These are phyloP conservation scores for Tribolium freemani DNA, from an alignment of 2,888 invertebrate genomes.

Conservation along the genomic window DNA sequence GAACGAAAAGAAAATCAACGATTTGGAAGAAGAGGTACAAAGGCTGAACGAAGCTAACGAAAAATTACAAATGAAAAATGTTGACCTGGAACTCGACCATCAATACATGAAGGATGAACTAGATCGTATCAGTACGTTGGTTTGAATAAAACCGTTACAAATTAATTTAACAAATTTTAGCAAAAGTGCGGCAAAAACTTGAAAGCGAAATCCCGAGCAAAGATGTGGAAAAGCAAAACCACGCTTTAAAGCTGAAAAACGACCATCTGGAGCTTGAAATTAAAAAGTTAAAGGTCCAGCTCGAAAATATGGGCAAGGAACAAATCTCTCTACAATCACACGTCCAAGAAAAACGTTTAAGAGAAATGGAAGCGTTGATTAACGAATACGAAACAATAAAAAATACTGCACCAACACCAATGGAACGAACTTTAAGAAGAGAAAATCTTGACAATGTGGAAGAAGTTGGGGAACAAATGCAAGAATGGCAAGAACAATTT, in stretches of 20 bases:
- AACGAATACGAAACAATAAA: background rate
- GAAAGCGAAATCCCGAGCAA: background rate
- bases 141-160: too few relatives aligned
- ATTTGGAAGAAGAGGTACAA: slow-evolving; percentile 50
- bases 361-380: background rate
- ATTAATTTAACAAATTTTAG: background rate
- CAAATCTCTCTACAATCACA: slow-evolving; percentile 1
- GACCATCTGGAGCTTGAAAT: slow-evolving; percentile 1
- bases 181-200: background rate
- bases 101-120: slow-evolving; percentile 38
- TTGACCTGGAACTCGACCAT: slow-evolving; percentile 22
- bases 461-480: background rate
- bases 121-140: background rate
- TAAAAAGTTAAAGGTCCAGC: background rate
- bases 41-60: background rate
- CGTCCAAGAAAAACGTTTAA: background rate
- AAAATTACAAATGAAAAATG: background rate
- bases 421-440: background rate
- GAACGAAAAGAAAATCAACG: slow-evolving; percentile 21
- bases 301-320: slow-evolving; percentile 5
- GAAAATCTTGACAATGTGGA: background rate
- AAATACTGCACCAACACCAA: background rate
- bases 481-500: background rate
- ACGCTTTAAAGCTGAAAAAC: slow-evolving; percentile 2
- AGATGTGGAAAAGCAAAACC: slow-evolving; percentile 10